Conservation (phyloP, 2,888 invertebrate species). For the Tipula confusa region DNA sequence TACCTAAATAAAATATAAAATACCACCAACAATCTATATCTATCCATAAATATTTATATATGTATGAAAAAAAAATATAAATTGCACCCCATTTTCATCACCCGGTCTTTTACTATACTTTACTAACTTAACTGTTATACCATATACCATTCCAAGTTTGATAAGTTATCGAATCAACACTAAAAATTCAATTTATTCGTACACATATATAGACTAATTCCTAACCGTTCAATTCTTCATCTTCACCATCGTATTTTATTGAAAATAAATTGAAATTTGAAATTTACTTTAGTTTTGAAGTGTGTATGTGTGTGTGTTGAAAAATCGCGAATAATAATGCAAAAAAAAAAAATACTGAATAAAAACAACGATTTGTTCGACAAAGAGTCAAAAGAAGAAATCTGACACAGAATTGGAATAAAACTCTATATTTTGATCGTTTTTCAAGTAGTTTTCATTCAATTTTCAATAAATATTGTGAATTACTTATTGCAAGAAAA, state of each 20-base stretch:
- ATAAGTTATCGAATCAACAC: conserved; percentile 12
- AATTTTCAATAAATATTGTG: not conserved
- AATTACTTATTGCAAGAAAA: not conserved
- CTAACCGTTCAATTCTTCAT: not conserved
- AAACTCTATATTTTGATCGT: conserved; percentile 13
- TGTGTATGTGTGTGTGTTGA: not conserved
- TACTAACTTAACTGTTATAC: not conserved
- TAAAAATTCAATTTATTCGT: not conserved
- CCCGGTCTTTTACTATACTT: not conserved
- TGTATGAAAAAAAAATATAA: not conserved
- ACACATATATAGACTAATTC: not conserved
- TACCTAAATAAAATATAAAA: not conserved
- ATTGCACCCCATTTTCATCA: not conserved
- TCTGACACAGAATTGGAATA: conserved; percentile 6
- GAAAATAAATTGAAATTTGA: not conserved
- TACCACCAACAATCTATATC: not conserved
- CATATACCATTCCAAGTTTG: not conserved
- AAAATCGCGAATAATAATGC: not conserved
- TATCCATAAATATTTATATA: not conserved
- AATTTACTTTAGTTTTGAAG: not conserved
- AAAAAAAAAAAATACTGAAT: not conserved
- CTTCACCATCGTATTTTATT: not conserved
- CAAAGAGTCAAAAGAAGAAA: not conserved
- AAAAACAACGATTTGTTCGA: not conserved
- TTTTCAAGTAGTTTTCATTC: conserved; percentile 25